Evolutionary conservation across 2,888 invertebrate genomes (phyloP).

Genomic region (Artemia sp.): DNA sequence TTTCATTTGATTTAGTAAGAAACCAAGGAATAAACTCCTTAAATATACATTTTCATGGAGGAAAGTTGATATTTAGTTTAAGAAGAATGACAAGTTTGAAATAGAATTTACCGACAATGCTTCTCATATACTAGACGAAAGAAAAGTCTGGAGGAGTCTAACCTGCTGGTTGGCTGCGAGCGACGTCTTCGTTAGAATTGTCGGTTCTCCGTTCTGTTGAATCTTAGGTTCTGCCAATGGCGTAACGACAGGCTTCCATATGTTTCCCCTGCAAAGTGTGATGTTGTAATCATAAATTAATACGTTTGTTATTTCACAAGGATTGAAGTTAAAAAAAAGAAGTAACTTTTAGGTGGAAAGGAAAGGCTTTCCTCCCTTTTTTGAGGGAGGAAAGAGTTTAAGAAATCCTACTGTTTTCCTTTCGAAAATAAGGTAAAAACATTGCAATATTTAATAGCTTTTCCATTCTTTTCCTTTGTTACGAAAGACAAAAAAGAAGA

Average conservation of each 20-base stretch:
- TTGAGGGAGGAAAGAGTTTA: conserved; percentile 13
- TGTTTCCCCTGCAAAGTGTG: conserved; percentile 49
- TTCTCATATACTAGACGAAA: no score
- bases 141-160: no score
- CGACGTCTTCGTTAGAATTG: conserved; percentile 21
- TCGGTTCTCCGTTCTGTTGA: conserved; percentile 19
- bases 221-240: conserved; percentile 45
- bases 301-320: background rate
- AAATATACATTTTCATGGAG: no score
- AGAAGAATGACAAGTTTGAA: no score
- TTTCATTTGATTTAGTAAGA: no score
- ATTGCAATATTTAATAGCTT: no score
- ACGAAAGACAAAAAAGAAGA: no score
- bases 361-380: background rate
- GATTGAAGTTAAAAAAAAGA: background rate
- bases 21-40: no score
- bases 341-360: background rate
- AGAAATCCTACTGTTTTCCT: background rate
- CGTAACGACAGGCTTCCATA: conserved; percentile 78
- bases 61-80: no score
- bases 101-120: no score
- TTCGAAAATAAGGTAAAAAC: background rate
- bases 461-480: no score
- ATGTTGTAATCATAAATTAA: no score
- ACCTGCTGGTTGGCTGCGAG: conserved; percentile 19